Evolutionary conservation across 2,888 invertebrate genomes (phyloP).

Genomic region (Cheilosia urbana): DNA sequence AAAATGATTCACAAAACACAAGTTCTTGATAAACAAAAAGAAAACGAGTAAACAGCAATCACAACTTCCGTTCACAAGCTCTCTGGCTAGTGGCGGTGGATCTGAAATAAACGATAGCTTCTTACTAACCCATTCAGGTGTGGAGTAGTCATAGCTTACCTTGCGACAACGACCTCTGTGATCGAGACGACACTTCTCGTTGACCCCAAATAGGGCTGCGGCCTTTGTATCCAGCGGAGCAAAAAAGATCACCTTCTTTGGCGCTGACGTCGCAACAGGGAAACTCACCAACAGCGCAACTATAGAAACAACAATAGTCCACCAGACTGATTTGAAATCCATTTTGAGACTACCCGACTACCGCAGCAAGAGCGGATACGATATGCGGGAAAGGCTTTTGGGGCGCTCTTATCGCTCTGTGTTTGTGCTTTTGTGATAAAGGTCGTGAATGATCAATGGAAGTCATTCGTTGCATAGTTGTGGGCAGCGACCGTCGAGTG

Average conservation of each 20-base stretch:
- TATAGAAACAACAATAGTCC: neutral
- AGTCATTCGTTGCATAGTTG: conserved; percentile 24
- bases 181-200: neutral
- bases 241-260: neutral
- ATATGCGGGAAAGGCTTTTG: neutral
- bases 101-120: neutral
- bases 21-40: no score
- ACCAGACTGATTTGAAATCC: neutral
- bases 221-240: neutral
- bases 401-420: no score
- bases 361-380: neutral
- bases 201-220: neutral
- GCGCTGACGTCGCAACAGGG: neutral
- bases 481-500: conserved; percentile 3
- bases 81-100: neutral
- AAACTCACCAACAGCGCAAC: neutral
- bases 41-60: no score
- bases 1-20: no score
- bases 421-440: no score
- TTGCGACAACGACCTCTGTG: neutral
- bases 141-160: neutral
- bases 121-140: neutral
- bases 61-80: no score
- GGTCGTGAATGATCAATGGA: no score
- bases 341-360: neutral